These are phyloP conservation scores for Drosophila simulans DNA, from an alignment of 1,140 invertebrate genomes.

Conservation along the genomic window DNA sequence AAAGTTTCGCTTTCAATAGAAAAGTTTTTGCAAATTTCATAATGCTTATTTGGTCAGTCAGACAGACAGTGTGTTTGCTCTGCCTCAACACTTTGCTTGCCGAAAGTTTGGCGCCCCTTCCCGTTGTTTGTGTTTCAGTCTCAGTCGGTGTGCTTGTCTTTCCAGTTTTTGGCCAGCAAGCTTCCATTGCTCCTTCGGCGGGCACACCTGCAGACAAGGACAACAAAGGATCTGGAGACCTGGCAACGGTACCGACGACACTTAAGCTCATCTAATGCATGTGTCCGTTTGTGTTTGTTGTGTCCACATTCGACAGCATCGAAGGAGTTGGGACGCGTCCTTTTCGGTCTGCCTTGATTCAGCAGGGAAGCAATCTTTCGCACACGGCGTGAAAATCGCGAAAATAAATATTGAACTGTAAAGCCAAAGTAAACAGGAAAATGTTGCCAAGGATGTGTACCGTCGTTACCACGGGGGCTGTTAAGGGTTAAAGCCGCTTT, in stretches of 20 bases:
- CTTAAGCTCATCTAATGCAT: slow-evolving; percentile 80
- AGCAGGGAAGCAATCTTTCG: slow-evolving; percentile 61
- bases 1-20: slow-evolving; percentile 60
- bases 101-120: slow-evolving; percentile 46
- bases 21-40: slow-evolving; percentile 77
- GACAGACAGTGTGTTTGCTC: slow-evolving; percentile 49
- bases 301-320: slow-evolving; percentile 64
- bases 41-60: slow-evolving; percentile 71
- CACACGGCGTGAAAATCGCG: slow-evolving; percentile 79
- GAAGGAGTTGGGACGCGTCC: slow-evolving; percentile 30
- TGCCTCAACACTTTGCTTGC: slow-evolving; percentile 65
- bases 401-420: slow-evolving; percentile 84
- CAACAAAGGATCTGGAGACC: slow-evolving; percentile 22
- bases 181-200: slow-evolving; percentile 51
- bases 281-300: slow-evolving; percentile 75
- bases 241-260: slow-evolving; percentile 47
- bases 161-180: slow-evolving; percentile 81
- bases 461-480: slow-evolving; percentile 20
- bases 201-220: slow-evolving; percentile 71
- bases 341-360: slow-evolving; percentile 29
- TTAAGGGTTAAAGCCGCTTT: slow-evolving; percentile 55
- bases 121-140: slow-evolving; percentile 33
- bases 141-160: slow-evolving; percentile 66
- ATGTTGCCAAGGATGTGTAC: slow-evolving; percentile 37
- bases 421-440: slow-evolving; percentile 80